These are phyloP conservation scores for Dicyrtoma fusca DNA, from an alignment of 2,888 invertebrate species.

Conservation along the genomic window DNA sequence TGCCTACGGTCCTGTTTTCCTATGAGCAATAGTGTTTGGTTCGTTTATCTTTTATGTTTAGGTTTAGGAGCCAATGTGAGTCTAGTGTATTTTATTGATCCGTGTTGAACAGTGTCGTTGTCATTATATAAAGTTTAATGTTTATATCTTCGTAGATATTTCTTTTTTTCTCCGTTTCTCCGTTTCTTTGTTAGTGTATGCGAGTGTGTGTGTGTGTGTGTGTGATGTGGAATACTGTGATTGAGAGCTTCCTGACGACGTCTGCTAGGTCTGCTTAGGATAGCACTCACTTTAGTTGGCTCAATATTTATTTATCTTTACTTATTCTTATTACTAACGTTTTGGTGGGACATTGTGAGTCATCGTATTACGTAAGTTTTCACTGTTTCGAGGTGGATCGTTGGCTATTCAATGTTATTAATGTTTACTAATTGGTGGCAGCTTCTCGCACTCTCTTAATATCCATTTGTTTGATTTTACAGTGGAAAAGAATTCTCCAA, in stretches of 20 bases:
- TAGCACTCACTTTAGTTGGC: neutral
- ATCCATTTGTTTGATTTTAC: conserved; percentile 25
- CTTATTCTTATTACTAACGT: neutral
- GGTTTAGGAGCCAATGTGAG: neutral
- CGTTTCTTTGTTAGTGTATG: neutral
- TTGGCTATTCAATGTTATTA: neutral
- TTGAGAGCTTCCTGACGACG: no score
- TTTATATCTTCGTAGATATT: neutral
- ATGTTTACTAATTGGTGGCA: neutral
- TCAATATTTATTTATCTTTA: neutral
- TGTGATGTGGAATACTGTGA: neutral
- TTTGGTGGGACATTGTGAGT: neutral
- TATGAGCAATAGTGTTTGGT: neutral
- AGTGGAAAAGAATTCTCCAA: conserved; percentile 25
- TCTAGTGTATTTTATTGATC: conserved; percentile 8
- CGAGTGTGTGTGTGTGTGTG: neutral
- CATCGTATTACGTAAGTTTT: no score
- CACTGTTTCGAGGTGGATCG: no score
- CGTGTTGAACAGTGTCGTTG: neutral
- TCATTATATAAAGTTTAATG: neutral
- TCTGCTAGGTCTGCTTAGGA: neutral
- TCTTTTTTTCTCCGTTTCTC: no score
- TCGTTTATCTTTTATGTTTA: neutral
- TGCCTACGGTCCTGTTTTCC: neutral
- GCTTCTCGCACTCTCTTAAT: no score